These are phyloP conservation scores for Acridotheres tristis DNA, from an alignment of 2,797 vertebrate species.

Conservation along the genomic window DNA sequence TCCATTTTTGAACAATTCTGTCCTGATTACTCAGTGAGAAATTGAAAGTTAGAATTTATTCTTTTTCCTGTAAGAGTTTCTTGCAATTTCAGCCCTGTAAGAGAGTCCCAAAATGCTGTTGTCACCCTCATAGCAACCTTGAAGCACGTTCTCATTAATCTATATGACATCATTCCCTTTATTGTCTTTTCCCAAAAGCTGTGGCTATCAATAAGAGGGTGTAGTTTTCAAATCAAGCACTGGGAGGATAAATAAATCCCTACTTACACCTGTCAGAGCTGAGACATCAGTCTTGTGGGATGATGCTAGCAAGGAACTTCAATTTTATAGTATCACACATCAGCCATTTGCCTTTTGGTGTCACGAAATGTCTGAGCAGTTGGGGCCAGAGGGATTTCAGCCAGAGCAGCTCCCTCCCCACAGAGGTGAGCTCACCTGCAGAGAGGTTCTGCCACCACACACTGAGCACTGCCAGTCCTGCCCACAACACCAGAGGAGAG, in stretches of 20 bases:
- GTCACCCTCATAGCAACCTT: background rate
- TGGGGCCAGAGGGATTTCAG: background rate
- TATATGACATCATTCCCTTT: background rate
- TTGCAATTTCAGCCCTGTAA: background rate
- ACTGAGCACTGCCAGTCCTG: background rate
- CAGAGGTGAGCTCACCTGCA: fast-evolving
- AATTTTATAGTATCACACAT: background rate
- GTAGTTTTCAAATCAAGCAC: background rate
- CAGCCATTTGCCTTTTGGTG: background rate
- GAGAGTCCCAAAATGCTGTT: background rate
- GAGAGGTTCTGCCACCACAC: background rate
- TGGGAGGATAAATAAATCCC: background rate
- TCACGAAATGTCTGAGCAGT: fast-evolving
- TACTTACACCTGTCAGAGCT: background rate
- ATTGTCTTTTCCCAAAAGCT: background rate
- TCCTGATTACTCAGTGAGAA: background rate
- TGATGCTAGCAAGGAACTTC: background rate
- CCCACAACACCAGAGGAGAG: background rate
- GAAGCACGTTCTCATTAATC: background rate
- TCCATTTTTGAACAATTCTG: background rate
- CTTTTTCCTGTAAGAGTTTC: background rate
- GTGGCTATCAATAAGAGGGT: background rate
- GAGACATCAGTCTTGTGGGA: background rate
- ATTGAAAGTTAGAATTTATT: background rate
- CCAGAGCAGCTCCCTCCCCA: background rate